Percentiles rank a stretch among this genome's conserved stretches.
phyloP scores from a whole-genome alignment of 2,797 vertebrate genomes.

The Dendrocincla tyrannina region DNA sequence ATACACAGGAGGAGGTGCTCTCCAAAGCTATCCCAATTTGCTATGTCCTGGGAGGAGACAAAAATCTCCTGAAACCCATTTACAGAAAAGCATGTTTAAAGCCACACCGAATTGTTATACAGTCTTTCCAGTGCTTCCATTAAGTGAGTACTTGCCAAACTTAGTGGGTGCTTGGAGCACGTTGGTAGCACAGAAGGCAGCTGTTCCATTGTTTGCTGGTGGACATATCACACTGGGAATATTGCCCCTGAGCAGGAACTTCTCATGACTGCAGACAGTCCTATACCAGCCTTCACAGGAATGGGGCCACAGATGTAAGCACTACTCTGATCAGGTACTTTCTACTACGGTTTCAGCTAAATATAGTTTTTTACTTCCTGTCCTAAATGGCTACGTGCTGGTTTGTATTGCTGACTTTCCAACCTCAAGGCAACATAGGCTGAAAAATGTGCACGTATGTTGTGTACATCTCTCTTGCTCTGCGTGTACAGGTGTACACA shows the following conservation, averaged over 20 bases:
- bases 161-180: rapidly evolving
- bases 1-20: neutral
- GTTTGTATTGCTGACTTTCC: neutral
- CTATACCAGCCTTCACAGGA: neutral
- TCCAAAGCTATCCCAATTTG: neutral
- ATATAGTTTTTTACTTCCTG: conserved; percentile 27
- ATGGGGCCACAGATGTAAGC: neutral
- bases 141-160: neutral
- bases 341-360: conserved; percentile 16
- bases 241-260: neutral
- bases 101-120: no score
- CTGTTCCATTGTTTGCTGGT: neutral
- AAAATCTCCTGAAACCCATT: neutral
- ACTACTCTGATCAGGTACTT: neutral
- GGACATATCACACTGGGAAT: neutral
- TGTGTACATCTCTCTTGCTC: neutral
- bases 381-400: neutral
- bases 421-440: neutral
- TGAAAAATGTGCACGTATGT: rapidly evolving
- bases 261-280: neutral
- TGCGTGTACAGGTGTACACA: neutral
- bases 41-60: neutral
- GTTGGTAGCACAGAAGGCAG: neutral
- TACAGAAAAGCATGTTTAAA: neutral
- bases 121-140: neutral